These are phyloP conservation scores for Magallana nippona DNA, from an alignment of 2,888 invertebrate species.

Conservation along the genomic window DNA sequence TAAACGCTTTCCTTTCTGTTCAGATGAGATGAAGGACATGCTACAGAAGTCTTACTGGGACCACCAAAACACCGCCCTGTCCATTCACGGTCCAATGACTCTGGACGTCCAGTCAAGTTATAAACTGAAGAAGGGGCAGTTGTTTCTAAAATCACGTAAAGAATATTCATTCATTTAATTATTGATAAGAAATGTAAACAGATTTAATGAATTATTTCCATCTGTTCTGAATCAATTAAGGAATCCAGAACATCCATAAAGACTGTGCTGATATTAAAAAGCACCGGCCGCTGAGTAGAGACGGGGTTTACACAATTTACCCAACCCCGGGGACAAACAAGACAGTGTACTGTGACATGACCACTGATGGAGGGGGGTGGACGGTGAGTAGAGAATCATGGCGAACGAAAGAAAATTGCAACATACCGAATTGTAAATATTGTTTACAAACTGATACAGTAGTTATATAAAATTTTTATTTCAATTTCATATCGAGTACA, in stretches of 20 bases:
- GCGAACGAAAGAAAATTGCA: too few species aligned
- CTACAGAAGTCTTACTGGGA: not conserved
- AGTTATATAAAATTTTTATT: too few species aligned
- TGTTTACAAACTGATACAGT: too few species aligned
- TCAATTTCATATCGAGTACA: too few species aligned
- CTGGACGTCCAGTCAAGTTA: not conserved
- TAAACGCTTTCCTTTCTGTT: not conserved
- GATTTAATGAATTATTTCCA: not conserved
- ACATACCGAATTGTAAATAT: too few species aligned
- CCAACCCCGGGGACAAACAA: not conserved
- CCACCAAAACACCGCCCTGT: not conserved
- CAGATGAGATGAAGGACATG: not conserved
- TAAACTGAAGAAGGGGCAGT: not conserved
- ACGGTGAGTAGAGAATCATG: not conserved
- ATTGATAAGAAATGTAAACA: not conserved
- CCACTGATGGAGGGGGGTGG: not conserved
- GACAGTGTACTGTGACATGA: not conserved
- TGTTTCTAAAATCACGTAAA: not conserved
- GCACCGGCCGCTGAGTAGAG: not conserved
- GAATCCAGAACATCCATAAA: not conserved
- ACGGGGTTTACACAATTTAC: constrained; percentile 3
- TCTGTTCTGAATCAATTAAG: not conserved
- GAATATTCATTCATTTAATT: not conserved
- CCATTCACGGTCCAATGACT: not conserved
- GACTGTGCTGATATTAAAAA: not conserved